Base-by-base conservation (phyloP, 92 coral and sea anemone species). In the Desmophyllum pertusum region DNA sequence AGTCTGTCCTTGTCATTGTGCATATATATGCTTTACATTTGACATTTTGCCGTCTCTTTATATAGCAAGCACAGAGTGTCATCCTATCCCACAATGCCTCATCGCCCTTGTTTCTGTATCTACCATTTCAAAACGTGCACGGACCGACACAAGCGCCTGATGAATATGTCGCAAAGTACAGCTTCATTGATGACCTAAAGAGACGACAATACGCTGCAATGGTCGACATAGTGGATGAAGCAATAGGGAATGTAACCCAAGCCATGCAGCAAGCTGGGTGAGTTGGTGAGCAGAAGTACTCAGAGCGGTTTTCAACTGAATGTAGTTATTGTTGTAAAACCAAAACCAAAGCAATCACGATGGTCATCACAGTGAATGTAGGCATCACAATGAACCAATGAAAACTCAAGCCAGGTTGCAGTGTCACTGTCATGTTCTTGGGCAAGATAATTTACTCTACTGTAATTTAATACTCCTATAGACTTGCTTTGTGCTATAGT, bases 211-310 rank as follows among this genome's bases (percentile, higher is more conserved):
- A 87, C 39, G 90, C 90, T 36, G 90, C 82, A 42, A 87, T 87
- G 90, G 90, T 87, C 18, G 90, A 87, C 40, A 87, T 87, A 57
- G 85, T 87, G 75, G 90, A 87, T 66, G 87, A 87, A 75, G 90
- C 90, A 25, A 83, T 86, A 42, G 90, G 90, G 37, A 86, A 86
- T 80, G 75, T 86, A 2, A 86, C 90, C 5, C 35, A 52, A 82
- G 36, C 85, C 4, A 50, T 87, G 77, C 52, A 87, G 78, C 76
- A 74, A 11, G 65, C 85, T 19, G 90, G 76, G 90, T 87, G 76
- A 42, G 90, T 66, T 18, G n/a, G n/a, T n/a, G n/a, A n/a, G n/a
- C n/a, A n/a, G n/a, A n/a, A n/a, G n/a, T n/a, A n/a, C n/a, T n/a
- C n/a, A n/a, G n/a, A n/a, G n/a, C n/a, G n/a, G n/a, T n/a, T n/a